These are phyloP conservation scores for Cetoscarus ocellatus DNA, from an alignment of 2,797 vertebrate genomes.

Conservation along the genomic window DNA sequence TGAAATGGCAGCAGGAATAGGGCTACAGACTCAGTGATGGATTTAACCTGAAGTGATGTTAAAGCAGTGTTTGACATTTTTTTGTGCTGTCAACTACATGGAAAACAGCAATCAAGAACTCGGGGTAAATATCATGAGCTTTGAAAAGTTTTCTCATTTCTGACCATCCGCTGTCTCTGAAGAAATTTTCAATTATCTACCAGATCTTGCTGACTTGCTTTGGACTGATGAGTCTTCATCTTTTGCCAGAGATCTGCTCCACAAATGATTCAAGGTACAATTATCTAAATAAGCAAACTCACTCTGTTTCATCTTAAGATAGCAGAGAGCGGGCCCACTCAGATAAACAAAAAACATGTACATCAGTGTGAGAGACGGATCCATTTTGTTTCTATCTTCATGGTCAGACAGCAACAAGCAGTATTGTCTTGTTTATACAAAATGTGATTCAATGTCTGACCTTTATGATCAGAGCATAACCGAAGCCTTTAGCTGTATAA, in stretches of 20 bases:
- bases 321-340: slow-evolving; percentile 6
- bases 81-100: too few species aligned
- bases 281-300: slow-evolving; percentile 35
- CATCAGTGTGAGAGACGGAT: slow-evolving; percentile 7
- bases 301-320: slow-evolving; percentile 17
- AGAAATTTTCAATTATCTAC: slow-evolving; percentile 13
- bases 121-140: slow-evolving; percentile 6
- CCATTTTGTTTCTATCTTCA: slow-evolving; percentile 5
- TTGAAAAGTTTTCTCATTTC: not conserved
- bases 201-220: slow-evolving; percentile 20
- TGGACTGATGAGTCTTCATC: slow-evolving; percentile 11
- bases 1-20: too few species aligned
- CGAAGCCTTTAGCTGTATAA: not conserved
- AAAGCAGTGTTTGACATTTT: too few species aligned
- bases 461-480: not conserved
- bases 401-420: not conserved
- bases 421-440: not conserved
- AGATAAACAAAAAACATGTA: slow-evolving; percentile 10
- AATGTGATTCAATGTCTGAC: not conserved
- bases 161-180: slow-evolving; percentile 9
- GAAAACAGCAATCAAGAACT: too few species aligned
- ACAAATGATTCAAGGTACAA: slow-evolving; percentile 32
- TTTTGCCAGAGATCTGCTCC: slow-evolving; percentile 18
- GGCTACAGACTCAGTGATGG: too few species aligned
- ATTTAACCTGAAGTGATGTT: too few species aligned